These are phyloP conservation scores for Drosophila hamatofila DNA, from an alignment of 2,888 invertebrate genomes.

Conservation along the genomic window DNA sequence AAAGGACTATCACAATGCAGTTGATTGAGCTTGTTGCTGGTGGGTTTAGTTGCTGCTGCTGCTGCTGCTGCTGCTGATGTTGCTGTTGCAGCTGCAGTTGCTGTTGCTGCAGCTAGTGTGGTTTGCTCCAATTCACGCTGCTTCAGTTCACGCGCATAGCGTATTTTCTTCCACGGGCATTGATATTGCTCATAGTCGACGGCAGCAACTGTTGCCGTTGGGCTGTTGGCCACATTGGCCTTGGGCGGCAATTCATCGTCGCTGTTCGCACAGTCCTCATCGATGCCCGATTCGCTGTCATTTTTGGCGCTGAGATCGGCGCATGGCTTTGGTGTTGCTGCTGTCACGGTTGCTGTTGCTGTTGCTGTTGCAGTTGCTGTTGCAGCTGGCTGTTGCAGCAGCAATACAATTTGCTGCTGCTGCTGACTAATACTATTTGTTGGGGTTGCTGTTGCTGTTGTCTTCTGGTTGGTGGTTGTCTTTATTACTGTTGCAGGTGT, in stretches of 20 bases:
- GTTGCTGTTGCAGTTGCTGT: constrained; percentile 30
- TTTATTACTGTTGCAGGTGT: constrained; percentile 78
- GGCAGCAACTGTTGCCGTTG: constrained; percentile 40
- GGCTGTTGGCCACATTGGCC: constrained; percentile 23
- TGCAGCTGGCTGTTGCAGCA: constrained; percentile 21
- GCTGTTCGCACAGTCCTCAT: constrained; percentile 77
- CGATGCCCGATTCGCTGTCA: constrained; percentile 79
- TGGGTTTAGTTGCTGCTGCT: constrained; percentile 37
- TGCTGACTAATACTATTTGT: constrained; percentile 82
- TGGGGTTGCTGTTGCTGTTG: constrained; percentile 64
- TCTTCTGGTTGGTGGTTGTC: constrained; percentile 73
- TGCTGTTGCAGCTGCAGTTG: constrained; percentile 20
- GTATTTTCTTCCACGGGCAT: constrained; percentile 85
- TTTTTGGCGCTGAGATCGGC: constrained; percentile 68
- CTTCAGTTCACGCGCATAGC: constrained; percentile 85
- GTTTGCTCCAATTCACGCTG: constrained; percentile 80
- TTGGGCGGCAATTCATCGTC: constrained; percentile 63
- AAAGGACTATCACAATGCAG: constrained; percentile 80
- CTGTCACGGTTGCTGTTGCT: constrained; percentile 21
- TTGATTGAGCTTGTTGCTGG: constrained; percentile 68
- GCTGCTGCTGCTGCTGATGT: constrained; percentile 25
- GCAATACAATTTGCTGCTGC: constrained; percentile 42
- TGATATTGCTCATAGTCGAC: constrained; percentile 82
- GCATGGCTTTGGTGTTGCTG: constrained; percentile 70
- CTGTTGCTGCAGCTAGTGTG: constrained; percentile 10